These are phyloP conservation scores for Elymnias hypermnestra DNA, from an alignment of 1,140 invertebrate species.

Conservation along the genomic window DNA sequence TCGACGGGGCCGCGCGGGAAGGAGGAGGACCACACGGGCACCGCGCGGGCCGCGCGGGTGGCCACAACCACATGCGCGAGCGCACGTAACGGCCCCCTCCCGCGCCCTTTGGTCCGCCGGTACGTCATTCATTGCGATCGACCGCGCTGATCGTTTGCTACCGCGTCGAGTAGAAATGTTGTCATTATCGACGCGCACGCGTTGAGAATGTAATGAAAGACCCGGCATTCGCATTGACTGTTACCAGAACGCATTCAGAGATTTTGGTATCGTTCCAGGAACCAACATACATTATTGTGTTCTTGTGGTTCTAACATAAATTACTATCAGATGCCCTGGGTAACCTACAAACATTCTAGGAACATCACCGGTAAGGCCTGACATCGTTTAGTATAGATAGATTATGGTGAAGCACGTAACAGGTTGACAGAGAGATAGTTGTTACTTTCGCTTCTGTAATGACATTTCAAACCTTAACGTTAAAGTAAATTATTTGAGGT, in stretches of 20 bases:
- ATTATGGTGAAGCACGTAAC: too few species aligned
- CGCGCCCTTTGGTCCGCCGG: constrained; percentile 33
- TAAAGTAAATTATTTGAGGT: too few species aligned
- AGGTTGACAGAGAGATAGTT: too few species aligned
- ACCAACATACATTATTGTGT: too few species aligned
- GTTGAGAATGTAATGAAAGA: constrained; percentile 51
- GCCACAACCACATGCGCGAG: constrained; percentile 65
- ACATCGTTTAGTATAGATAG: too few species aligned
- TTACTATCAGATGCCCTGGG: too few species aligned
- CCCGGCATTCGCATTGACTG: constrained; percentile 32
- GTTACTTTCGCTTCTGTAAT: too few species aligned
- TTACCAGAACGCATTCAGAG: constrained; percentile 26
- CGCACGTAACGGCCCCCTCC: constrained; percentile 32
- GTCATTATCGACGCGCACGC: constrained; percentile 63
- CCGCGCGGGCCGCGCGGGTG: constrained; percentile 57
- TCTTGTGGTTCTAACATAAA: too few species aligned
- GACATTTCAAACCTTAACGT: too few species aligned
- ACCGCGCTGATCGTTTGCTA: constrained; percentile 56
- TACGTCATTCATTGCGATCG: constrained; percentile 71
- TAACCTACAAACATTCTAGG: too few species aligned
- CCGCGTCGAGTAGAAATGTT: constrained; percentile 65
- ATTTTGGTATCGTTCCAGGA: constrained; percentile 30
- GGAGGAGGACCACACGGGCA: constrained; percentile 62
- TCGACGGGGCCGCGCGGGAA: constrained; percentile 34
- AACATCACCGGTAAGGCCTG: too few species aligned